These are phyloP conservation scores for Neodiprion pinetum DNA, from an alignment of 1,140 invertebrate species.

Conservation along the genomic window DNA sequence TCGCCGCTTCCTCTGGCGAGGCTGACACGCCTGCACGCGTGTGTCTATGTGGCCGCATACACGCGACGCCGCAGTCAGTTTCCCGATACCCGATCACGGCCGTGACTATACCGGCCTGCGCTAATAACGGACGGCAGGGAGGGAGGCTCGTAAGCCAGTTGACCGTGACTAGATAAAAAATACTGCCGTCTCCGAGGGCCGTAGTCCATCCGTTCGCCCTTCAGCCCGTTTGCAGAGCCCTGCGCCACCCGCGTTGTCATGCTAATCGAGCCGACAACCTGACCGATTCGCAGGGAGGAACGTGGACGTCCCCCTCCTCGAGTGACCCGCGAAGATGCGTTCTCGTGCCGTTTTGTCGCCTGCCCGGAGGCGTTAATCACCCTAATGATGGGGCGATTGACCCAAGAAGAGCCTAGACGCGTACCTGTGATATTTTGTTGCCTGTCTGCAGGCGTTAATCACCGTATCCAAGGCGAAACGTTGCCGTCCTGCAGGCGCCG, in stretches of 20 bases:
- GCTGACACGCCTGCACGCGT: no score
- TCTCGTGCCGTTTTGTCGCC: no score
- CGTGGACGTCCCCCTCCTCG: no score
- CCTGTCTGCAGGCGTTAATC: no score
- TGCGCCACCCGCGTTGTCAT: constrained; percentile 44
- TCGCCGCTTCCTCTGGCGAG: no score
- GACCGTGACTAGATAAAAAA: constrained; percentile 66
- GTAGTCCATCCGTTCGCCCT: neutral
- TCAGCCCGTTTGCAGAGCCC: constrained; percentile 21
- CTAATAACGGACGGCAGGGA: constrained; percentile 63
- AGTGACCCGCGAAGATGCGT: no score
- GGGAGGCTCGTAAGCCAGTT: constrained; percentile 59
- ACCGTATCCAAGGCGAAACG: no score
- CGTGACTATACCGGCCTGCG: constrained; percentile 45
- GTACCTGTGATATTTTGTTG: no score
- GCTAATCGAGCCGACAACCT: constrained; percentile 39
- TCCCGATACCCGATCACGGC: constrained; percentile 27
- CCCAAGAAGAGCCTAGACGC: no score
- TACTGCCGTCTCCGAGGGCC: constrained; percentile 9
- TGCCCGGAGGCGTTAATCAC: no score
- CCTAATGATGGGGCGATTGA: no score
- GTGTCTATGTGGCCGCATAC: neutral
- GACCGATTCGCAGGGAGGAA: neutral
- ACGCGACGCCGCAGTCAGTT: neutral
- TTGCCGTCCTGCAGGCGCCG: neutral